phyloP scores from a whole-genome alignment of 2,113 vertebrate genomes.

The Gopherus flavomarginatus region DNA sequence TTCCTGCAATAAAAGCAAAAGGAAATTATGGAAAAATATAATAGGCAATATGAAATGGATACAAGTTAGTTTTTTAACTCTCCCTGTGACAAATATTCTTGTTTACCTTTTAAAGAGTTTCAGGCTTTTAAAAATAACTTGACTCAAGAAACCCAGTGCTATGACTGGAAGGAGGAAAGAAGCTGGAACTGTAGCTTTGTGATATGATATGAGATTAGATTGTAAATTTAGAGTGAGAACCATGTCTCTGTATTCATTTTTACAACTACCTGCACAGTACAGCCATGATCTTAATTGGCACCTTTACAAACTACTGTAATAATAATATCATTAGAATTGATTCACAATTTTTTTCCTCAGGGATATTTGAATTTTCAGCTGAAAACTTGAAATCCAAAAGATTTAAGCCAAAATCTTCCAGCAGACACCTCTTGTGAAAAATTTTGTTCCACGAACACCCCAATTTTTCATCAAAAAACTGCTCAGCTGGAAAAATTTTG shows the following conservation, averaged over 20 bases:
- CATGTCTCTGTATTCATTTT: neutral
- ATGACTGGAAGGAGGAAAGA: neutral
- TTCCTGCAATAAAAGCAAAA: neutral
- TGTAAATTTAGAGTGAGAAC: neutral
- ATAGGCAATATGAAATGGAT: neutral
- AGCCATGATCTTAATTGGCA: neutral
- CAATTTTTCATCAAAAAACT: neutral
- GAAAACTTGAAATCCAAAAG: neutral
- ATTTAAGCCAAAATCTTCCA: neutral
- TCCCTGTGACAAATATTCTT: neutral
- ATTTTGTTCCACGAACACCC: neutral
- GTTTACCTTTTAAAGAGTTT: neutral
- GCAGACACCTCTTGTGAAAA: neutral
- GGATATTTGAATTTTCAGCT: neutral
- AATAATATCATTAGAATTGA: neutral
- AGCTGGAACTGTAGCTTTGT: neutral
- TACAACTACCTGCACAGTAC: neutral
- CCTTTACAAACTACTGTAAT: neutral
- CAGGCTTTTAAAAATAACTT: neutral
- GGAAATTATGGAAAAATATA: neutral
- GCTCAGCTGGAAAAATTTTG: neutral
- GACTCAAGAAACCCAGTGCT: neutral
- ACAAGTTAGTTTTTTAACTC: neutral
- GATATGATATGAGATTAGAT: neutral
- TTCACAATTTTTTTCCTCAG: neutral